A percentile compares a stretch with the other conserved stretches of the same genome.
Evolutionary conservation across 2,113 vertebrate genomes (phyloP).

Genomic region (Microcebus jonahi): DNA sequence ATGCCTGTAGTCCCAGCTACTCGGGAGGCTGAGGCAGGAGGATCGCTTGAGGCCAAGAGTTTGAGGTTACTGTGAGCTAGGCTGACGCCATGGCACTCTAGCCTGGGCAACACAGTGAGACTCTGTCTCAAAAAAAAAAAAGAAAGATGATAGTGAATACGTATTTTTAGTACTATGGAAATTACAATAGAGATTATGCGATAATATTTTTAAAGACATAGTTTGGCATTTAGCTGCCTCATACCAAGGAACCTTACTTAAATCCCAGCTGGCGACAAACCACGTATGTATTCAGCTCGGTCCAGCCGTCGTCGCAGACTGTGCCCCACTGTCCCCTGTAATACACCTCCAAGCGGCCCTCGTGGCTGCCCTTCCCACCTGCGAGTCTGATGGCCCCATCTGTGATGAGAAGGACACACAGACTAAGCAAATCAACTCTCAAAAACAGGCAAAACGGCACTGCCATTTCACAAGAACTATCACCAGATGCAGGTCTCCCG

Average conservation of each 20-base stretch:
- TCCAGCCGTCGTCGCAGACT: slow-evolving; percentile 95
- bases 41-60: too few relatives aligned
- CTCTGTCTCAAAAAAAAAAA: too few relatives aligned
- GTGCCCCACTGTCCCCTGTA: slow-evolving; percentile 94
- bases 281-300: slow-evolving; percentile 91
- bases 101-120: too few relatives aligned
- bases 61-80: too few relatives aligned
- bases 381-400: slow-evolving; percentile 91
- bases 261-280: slow-evolving; percentile 95
- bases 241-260: slow-evolving; percentile 87
- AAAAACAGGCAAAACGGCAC: background rate
- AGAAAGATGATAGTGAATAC: background rate
- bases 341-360: slow-evolving; percentile 93
- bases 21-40: too few relatives aligned
- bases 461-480: background rate
- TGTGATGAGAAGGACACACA: slow-evolving; percentile 77
- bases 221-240: background rate
- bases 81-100: too few relatives aligned
- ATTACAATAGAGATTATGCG: background rate
- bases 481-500: background rate
- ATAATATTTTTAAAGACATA: background rate
- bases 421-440: background rate
- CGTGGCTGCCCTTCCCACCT: slow-evolving; percentile 87
- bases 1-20: too few relatives aligned
- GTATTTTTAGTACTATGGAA: background rate